Base-by-base conservation (phyloP, 2,797 vertebrate genomes). In the Brachymystax lenok region DNA sequence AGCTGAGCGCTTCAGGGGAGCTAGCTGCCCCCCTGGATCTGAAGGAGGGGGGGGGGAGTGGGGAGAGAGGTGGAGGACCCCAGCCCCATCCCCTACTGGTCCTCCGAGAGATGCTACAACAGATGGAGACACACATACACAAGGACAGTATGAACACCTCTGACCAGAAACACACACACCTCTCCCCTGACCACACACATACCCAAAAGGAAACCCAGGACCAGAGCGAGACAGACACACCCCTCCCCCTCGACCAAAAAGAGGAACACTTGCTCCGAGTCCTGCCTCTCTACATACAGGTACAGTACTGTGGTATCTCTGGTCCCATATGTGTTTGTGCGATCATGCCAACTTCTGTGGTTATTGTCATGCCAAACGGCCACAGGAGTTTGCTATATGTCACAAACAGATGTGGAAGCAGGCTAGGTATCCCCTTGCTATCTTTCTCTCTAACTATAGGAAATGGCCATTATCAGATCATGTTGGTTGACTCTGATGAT, bases 261-360 rank as follows among this genome's bases (percentile, higher is more conserved):
- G 89, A 90, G 72, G 85, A 88, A 24, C 74, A 79, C 30, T 84
- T 95, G 0, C 16, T 80, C 24, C 79, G 82, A 74, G 80, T 93
- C 71, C 84, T 95, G 21, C 88, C 88, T 63, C 83, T 92, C 67
- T 94, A 91, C 83, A 89, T 94, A 79, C 88, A 95, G 94, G 94
- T 95, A 86, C 54, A 28, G 19, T 40, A 28, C 28, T 33, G 64
- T 28, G 64, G 4, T 66, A 8, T 33, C 50, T 3, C 51, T 28
- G 21, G 40, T 46, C 10, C 19, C 35, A 40, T 35, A 40, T 19
- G 19, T 56, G 40, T 46, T 46, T 46, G 40, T 46, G 40, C 40
- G 2, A 12, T 46, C 40, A 13, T 46, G 10, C 40, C 40, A 46
- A 46, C 40, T 12, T 46, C 10, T 46, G 10, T 46, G 10, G 10